A percentile compares a stretch with the other conserved stretches of the same genome.
Evolutionary conservation across 2,797 vertebrate genomes (phyloP).

Genomic region (Parambassis ranga): DNA sequence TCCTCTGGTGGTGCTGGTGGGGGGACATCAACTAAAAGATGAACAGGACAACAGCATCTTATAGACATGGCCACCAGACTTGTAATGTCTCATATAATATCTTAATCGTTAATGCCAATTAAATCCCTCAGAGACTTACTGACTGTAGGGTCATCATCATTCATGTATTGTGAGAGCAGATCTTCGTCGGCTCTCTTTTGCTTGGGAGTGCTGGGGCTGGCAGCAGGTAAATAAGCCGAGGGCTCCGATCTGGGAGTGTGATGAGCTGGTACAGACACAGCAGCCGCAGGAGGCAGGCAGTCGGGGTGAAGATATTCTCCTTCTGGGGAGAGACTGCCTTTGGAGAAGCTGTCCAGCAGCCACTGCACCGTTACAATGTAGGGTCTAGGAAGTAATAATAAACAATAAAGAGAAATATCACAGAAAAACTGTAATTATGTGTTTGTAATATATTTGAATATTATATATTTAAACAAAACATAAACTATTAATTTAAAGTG

Average conservation of each 20-base stretch:
- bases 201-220: constrained; percentile 43
- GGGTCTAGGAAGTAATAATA: constrained; percentile 80
- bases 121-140: constrained; percentile 70
- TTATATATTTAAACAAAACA: not conserved
- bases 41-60: not conserved
- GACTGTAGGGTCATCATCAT: constrained; percentile 80
- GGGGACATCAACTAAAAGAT: constrained; percentile 76
- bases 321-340: constrained; percentile 85
- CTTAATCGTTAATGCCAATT: fast-evolving
- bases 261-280: constrained; percentile 70
- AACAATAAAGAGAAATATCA: too few species aligned
- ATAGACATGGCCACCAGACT: not conserved
- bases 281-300: constrained; percentile 81
- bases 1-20: constrained; percentile 44
- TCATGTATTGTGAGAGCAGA: constrained; percentile 90
- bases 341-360: constrained; percentile 90
- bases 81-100: not conserved
- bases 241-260: constrained; percentile 29
- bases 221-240: constrained; percentile 31
- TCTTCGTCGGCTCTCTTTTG: constrained; percentile 84
- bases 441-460: not conserved
- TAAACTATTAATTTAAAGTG: not conserved
- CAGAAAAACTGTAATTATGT: too few species aligned
- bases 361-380: constrained; percentile 90
- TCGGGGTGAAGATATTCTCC: constrained; percentile 84